Evolutionary conservation across 2,113 vertebrate species (phyloP), one percentile per base, ranked within the genome.

Genomic region (Phaetusa simplex): DNA sequence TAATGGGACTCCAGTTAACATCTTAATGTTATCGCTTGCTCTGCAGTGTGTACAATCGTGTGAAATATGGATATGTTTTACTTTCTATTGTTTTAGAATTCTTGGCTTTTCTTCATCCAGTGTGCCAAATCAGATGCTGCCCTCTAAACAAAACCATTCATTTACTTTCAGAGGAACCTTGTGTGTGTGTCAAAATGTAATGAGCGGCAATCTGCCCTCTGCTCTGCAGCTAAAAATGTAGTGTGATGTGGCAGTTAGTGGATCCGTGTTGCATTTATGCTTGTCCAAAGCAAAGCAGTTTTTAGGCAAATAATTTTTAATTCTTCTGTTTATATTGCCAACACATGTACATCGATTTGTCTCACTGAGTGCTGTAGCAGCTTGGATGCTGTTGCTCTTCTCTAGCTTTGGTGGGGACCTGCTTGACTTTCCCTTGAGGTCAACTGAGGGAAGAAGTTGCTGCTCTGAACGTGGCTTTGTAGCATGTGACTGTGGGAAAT

Each of bases 61-160:
- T 82, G 78, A 84, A 91, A 65, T 80, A 65, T 15, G 52, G 74
- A 6, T 78, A 18, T 78, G 36, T 85, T 91, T 85, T 94, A 47
- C 36, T 95, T 90, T 30, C 55, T 87, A 3, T 90, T 94, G 69
- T 90, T 93, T 86, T 42, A 79, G 84, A 79, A 82, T 76, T 82
- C 42, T 78, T 94, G 78, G 20, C 43, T 89, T 86, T 88, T 86
- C 56, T 53, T 89, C 65, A 50, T 88, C 20, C 26, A 19, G 69
- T 32, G 8, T 91, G 69, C 55, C 83, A 82, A 59, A 38, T 81
- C 56, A 67, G 52, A 66, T 82, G 36, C 83, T 84, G n/a, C 70
- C 45, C n/a, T 94, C 24, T 86, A 86, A 86, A 86, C 55, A 64
- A 86, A 86, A 32, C 29, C 23, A 11, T 18, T 49, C 4, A 18